Evolutionary conservation across 1,140 invertebrate genomes (phyloP).

Genomic region (Acromyrmex charruanus): DNA sequence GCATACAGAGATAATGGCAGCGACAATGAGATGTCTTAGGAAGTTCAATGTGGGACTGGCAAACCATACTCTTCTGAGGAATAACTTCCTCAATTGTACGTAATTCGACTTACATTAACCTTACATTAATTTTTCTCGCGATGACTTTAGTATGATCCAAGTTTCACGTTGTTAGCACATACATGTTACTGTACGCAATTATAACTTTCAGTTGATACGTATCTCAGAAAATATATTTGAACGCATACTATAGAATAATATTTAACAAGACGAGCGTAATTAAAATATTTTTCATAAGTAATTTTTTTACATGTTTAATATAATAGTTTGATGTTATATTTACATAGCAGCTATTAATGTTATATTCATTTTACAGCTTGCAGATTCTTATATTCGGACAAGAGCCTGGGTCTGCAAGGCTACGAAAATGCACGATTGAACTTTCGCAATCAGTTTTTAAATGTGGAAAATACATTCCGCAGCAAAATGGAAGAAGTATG

Average conservation of each 20-base stretch:
- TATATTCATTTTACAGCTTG: conserved; percentile 57
- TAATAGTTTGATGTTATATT: not conserved
- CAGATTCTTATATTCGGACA: conserved; percentile 86
- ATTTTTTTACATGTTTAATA: not conserved
- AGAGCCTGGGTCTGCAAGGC: conserved; percentile 88
- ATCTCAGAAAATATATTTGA: not conserved
- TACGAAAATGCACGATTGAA: conserved; percentile 87
- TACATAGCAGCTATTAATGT: not conserved
- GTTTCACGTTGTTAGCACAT: not conserved
- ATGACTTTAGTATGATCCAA: not conserved
- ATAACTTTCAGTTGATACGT: not conserved
- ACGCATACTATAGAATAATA: not conserved
- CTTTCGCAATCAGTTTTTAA: conserved; percentile 87
- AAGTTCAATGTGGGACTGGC: conserved; percentile 49
- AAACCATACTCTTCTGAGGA: conserved; percentile 23
- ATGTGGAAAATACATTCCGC: conserved; percentile 89
- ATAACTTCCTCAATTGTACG: conserved; percentile 69
- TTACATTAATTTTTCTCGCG: not conserved
- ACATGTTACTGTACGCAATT: not conserved
- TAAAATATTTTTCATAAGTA: not conserved
- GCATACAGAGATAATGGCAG: conserved; percentile 62
- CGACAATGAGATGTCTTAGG: conserved; percentile 51
- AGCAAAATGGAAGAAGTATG: conserved; percentile 89
- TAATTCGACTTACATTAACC: conserved; percentile 65
- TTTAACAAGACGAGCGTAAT: not conserved